phyloP scores from a whole-genome alignment of 2,888 invertebrate species.

The Mythimna ferrago region DNA sequence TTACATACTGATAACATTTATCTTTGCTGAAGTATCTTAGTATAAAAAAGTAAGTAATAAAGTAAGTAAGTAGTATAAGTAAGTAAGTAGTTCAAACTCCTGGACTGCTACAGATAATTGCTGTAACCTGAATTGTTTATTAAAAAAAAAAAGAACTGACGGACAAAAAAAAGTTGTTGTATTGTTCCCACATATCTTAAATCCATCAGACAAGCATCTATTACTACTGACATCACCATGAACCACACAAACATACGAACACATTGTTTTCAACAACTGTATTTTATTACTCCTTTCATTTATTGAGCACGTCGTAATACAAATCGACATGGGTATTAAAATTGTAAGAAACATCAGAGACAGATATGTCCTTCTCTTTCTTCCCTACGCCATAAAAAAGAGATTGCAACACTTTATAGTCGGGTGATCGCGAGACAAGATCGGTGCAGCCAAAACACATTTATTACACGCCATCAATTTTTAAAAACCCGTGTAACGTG shows the following conservation, averaged over 20 bases:
- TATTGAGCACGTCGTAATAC: slow-evolving; percentile 76
- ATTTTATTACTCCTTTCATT: slow-evolving; percentile 73
- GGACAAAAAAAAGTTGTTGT: neutral
- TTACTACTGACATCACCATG: slow-evolving; percentile 51
- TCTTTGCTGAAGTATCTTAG: neutral
- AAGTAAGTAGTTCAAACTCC: slow-evolving; percentile 7
- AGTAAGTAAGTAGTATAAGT: too few relatives aligned
- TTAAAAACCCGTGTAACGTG: slow-evolving; percentile 85
- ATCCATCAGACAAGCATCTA: slow-evolving; percentile 44
- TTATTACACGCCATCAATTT: slow-evolving; percentile 88
- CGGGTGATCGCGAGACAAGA: slow-evolving; percentile 77
- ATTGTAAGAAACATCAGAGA: slow-evolving; percentile 76
- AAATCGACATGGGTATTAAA: slow-evolving; percentile 81
- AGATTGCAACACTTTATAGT: slow-evolving; percentile 74
- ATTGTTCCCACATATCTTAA: slow-evolving; percentile 44
- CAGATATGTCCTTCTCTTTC: slow-evolving; percentile 67
- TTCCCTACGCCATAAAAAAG: slow-evolving; percentile 50
- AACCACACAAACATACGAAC: slow-evolving; percentile 72
- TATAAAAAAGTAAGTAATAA: neutral
- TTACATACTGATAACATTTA: neutral
- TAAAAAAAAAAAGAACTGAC: neutral
- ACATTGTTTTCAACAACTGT: slow-evolving; percentile 72
- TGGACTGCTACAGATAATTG: slow-evolving; percentile 12
- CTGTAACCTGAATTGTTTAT: slow-evolving; percentile 9
- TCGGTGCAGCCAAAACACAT: slow-evolving; percentile 84